Evolutionary conservation across 2,113 vertebrate species (phyloP), one percentile per base, ranked within the genome.

Genomic region (Eublepharis macularius): DNA sequence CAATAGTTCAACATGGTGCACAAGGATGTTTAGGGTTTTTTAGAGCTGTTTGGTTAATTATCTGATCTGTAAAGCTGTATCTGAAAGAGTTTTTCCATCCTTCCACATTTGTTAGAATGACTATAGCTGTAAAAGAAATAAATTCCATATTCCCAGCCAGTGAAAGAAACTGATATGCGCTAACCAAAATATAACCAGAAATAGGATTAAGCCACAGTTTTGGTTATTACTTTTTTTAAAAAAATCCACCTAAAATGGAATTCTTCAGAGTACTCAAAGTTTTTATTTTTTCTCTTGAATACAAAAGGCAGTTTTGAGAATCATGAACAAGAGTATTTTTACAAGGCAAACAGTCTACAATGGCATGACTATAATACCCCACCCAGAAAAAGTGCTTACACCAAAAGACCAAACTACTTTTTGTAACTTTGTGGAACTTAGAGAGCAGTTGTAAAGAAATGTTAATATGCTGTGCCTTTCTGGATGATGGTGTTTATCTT

Each of bases 41-140:
- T 84, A 19, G 69, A 77, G 32, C 21, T 26, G 17, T 13, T 66
- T 13, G 70, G 0, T 86, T 3, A 66, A 7, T 47, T 0, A 0
- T 9, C 75, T 36, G 36, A n/a, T 74, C 49, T n/a, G 11, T 12
- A 36, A 32, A 36, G 2, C 60, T 88, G 85, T 49, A 51, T 34
- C 47, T 19, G 36, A 85, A 76, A 65, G 84, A 79, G 9, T 51
- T 88, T 86, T 21, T 1, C 11, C 19, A 0, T 72, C 41, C 41
- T 2, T 49, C 13, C 7, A 82, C 45, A 54, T 34, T 86, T 49
- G 87, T 73, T 17, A 83, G 85, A 89, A 65, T 34, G 0, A 70
- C 76, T 76, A 49, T 1, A 69, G 19, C 13, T 76, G 13, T 63
- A 63, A 6, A 36, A 41, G 26, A 66, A 80, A 34, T 8, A 74